Base-by-base conservation (phyloP, 2,888 invertebrate species). In the Tromatobia lineatoria region DNA sequence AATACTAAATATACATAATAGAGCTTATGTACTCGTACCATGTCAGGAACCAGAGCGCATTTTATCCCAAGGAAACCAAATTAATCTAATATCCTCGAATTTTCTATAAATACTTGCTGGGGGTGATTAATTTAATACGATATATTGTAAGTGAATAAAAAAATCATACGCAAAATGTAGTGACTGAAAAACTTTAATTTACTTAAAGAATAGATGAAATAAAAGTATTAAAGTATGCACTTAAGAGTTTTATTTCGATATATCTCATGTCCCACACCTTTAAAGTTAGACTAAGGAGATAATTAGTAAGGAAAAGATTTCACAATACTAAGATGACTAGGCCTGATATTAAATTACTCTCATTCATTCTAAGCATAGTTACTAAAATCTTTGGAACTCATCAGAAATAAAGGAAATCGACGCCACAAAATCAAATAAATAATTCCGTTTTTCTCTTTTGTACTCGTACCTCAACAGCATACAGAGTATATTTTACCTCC, bases 181-280 rank as follows among this genome's bases (percentile, higher is more conserved):
- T 91, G 89, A 91, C 88, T 91, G 90, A 91, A 91, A 84, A 89
- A 91, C 91, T 91, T 90, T 88, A 87, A 90, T 91, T 92, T 91
- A 91, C 86, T 92, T 91, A 91, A 90, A 88, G 89, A 91, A 91
- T 93, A 93, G 93, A 90, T 88, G 89, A 92, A 93, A 93, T 89
- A 89, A 91, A 92, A 89, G 81, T 81, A 88, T 88, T 86, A 70
- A 84, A 88, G 78, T 88, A 91, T 85, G 84, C 80, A 18, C 70
- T 18, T 57, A 38, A 38, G 13, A 66, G 38, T 75, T 85, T 76
- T 76, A 76, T 80, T 75, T 80, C 59, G 50, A 57, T 54, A 74
- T 59, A 25, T 54, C 47, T 74, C 29, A 54, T 20, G 25, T 45
- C 66, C 59, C 50, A n/a, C 25, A 75, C 47, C 20, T 38, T 75